phyloP scores from a whole-genome alignment of 1,140 invertebrate genomes.

The Drosophila nannoptera region DNA sequence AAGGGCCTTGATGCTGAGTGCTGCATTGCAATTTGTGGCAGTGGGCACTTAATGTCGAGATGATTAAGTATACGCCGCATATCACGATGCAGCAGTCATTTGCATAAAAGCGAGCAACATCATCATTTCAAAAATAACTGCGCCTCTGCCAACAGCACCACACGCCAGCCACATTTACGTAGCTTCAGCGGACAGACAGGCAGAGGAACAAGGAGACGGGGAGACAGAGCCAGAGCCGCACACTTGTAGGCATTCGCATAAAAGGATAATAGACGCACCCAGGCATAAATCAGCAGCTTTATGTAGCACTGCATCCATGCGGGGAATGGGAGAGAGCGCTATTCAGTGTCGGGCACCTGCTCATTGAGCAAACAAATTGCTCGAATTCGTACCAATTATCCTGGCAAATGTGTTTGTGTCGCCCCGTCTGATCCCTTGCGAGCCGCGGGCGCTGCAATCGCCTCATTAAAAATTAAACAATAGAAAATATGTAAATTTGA shows the following conservation, averaged over 20 bases:
- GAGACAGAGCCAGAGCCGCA: not conserved
- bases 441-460: conserved; percentile 14
- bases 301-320: conserved; percentile 3
- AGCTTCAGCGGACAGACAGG: conserved; percentile 9
- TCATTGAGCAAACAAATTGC: conserved; percentile 67
- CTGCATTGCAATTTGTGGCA: conserved; percentile 42
- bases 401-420: conserved; percentile 11
- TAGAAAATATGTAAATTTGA: conserved; percentile 54
- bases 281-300: conserved; percentile 60
- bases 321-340: not conserved
- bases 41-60: conserved; percentile 62
- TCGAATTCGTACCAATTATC: conserved; percentile 55
- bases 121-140: conserved; percentile 43
- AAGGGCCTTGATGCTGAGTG: conserved; percentile 51
- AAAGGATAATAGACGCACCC: conserved; percentile 48
- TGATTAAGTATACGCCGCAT: conserved; percentile 68
- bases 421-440: conserved; percentile 13
- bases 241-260: conserved; percentile 12
- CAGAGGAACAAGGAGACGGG: no score
- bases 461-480: conserved; percentile 58
- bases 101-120: conserved; percentile 51
- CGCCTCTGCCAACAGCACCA: conserved; percentile 22
- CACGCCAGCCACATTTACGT: conserved; percentile 27
- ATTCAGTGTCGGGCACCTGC: conserved; percentile 22
- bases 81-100: conserved; percentile 57